These are phyloP conservation scores for Sicus ferrugineus DNA, from an alignment of 2,888 invertebrate species.

Conservation along the genomic window DNA sequence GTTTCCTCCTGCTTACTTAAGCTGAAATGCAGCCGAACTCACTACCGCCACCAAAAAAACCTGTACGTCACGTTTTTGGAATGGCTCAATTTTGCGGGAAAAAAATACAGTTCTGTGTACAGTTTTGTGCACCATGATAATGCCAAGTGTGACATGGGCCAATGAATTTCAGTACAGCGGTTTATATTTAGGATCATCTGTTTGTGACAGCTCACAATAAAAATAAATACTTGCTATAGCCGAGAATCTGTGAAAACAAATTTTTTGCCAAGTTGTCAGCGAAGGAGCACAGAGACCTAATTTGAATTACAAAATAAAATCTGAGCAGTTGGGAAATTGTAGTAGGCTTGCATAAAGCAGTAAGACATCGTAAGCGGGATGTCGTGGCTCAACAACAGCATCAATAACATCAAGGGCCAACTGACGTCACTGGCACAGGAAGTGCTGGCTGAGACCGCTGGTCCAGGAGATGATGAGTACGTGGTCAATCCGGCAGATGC, in stretches of 20 bases:
- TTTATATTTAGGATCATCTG: conserved; percentile 37
- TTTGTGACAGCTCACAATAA: conserved; percentile 39
- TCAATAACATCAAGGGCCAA: conserved; percentile 80
- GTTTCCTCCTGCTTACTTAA: too few species aligned
- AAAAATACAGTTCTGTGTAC: too few species aligned
- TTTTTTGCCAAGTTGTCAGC: conserved; percentile 51
- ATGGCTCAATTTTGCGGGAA: too few species aligned
- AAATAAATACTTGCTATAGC: conserved; percentile 38
- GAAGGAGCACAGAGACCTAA: conserved; percentile 50
- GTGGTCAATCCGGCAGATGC: conserved; percentile 40
- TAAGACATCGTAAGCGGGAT: conserved; percentile 58
- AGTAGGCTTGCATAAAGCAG: not conserved
- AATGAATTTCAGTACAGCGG: conserved; percentile 19
- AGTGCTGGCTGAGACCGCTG: conserved; percentile 78
- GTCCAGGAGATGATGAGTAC: conserved; percentile 58
- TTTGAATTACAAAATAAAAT: conserved; percentile 39
- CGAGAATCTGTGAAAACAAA: conserved; percentile 41
- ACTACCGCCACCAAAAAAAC: too few species aligned
- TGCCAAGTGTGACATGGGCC: too few species aligned
- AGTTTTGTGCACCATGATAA: too few species aligned
- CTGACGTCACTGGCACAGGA: conserved; percentile 88
- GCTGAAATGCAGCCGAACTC: too few species aligned
- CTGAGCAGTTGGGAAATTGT: conserved; percentile 28
- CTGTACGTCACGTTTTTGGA: too few species aligned
- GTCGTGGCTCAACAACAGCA: conserved; percentile 73